Percentiles rank a stretch among this genome's conserved stretches.
phyloP scores from a whole-genome alignment of 2,888 invertebrate species.

The Ernsta delagoae region DNA sequence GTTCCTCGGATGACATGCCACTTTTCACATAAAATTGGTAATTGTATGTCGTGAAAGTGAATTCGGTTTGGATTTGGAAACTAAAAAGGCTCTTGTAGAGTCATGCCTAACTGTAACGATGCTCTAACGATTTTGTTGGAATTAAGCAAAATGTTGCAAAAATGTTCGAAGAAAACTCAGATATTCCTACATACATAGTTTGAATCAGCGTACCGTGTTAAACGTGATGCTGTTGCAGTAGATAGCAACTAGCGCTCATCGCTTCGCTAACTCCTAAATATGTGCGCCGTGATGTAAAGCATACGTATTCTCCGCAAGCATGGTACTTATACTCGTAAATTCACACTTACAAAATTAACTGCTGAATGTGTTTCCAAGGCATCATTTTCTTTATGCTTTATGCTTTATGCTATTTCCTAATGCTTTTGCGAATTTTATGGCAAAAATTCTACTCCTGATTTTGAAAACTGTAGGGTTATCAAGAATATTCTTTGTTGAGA shows the following conservation, averaged over 20 bases:
- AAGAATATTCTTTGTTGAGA: too few species aligned
- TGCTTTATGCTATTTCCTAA: too few species aligned
- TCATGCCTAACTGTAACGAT: not conserved
- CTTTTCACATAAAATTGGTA: too few species aligned
- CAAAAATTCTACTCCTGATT: too few species aligned
- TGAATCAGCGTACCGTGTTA: conserved; percentile 5
- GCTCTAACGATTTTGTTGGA: not conserved
- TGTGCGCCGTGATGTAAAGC: conserved; percentile 31
- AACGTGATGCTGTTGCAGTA: conserved; percentile 10
- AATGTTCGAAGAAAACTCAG: not conserved
- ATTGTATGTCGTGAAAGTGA: too few species aligned
- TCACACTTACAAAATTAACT: not conserved
- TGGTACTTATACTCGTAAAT: not conserved
- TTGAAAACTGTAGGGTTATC: too few species aligned
- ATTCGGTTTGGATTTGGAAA: too few species aligned
- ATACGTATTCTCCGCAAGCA: not conserved
- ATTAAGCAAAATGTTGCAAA: not conserved
- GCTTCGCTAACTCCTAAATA: conserved; percentile 19
- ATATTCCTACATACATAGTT: not conserved
- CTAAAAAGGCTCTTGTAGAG: too few species aligned
- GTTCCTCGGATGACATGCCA: too few species aligned
- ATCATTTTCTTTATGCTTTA: too few species aligned
- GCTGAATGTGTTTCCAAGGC: too few species aligned
- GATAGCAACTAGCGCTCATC: conserved; percentile 17
- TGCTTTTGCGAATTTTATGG: too few species aligned